Evolutionary conservation across 2,113 vertebrate species (phyloP).

Genomic region (Triplophysa siluroides): DNA sequence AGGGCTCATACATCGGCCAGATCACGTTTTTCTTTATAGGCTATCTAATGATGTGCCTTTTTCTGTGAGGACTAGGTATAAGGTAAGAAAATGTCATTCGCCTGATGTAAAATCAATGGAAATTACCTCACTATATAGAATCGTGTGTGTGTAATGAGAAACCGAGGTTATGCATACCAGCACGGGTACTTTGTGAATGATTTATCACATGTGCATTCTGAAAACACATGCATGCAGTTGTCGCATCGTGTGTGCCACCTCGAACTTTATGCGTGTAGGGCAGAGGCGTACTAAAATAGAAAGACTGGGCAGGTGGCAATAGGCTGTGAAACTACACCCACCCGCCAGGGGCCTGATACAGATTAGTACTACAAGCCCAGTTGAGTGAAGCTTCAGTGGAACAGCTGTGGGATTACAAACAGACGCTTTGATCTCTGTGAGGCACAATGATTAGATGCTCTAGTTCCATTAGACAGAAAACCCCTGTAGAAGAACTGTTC

Average conservation of each 20-base stretch:
- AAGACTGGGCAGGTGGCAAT: slow-evolving; percentile 38
- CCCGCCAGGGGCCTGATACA: slow-evolving; percentile 3
- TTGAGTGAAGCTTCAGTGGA: slow-evolving; percentile 38
- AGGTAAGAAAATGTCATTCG: no score
- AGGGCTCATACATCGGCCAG: no score
- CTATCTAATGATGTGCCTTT: no score
- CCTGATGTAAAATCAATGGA: no score
- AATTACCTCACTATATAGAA: no score
- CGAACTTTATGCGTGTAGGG: slow-evolving; percentile 36
- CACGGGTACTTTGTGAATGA: background rate
- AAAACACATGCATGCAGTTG: no score
- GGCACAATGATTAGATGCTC: slow-evolving; percentile 22
- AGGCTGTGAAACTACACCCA: slow-evolving; percentile 14
- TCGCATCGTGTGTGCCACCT: slow-evolving; percentile 11
- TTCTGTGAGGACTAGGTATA: no score
- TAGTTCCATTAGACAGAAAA: background rate
- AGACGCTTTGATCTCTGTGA: slow-evolving; percentile 41
- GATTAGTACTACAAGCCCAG: slow-evolving; percentile 35
- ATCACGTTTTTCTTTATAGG: no score
- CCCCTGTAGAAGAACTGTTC: background rate
- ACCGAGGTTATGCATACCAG: no score
- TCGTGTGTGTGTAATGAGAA: no score
- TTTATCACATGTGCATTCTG: background rate
- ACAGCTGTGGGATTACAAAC: slow-evolving; percentile 47
- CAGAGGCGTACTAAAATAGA: slow-evolving; percentile 39